Conservation (phyloP, 2,797 vertebrate species). For the Premnoplex brunnescens region DNA sequence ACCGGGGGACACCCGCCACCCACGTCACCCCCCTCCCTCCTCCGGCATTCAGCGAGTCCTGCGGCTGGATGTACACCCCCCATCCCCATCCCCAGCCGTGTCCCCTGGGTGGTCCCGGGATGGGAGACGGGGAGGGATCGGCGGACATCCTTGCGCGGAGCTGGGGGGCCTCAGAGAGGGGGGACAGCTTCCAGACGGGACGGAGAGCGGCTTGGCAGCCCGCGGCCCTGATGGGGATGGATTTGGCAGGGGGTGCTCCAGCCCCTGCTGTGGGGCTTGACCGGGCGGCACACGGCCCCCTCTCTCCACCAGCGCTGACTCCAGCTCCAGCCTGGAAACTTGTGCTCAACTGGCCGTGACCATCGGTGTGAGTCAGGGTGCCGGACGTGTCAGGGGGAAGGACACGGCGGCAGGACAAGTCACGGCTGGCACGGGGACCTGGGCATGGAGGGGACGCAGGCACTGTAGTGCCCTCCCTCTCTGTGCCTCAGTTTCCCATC, state of each 20-base stretch:
- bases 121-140: neutral
- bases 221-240: neutral
- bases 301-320: neutral
- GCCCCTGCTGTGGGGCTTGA: neutral
- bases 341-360: neutral
- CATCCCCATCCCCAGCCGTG: neutral
- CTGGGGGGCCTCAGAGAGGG: constrained; percentile 39
- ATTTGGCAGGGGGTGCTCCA: neutral
- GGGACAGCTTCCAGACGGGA: neutral
- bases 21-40: neutral
- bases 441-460: neutral
- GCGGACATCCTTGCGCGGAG: neutral
- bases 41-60: neutral
- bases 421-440: neutral
- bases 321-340: constrained; percentile 34
- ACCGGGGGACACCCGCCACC: neutral
- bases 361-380: constrained; percentile 37
- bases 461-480: neutral
- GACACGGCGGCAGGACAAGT: neutral
- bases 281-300: neutral
- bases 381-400: neutral
- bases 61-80: neutral
- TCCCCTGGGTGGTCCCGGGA: constrained; percentile 49
- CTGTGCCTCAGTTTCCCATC: neutral
- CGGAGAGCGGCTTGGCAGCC: neutral